Conservation (phyloP, 2,888 invertebrate genomes). For the Idaea straminata region DNA sequence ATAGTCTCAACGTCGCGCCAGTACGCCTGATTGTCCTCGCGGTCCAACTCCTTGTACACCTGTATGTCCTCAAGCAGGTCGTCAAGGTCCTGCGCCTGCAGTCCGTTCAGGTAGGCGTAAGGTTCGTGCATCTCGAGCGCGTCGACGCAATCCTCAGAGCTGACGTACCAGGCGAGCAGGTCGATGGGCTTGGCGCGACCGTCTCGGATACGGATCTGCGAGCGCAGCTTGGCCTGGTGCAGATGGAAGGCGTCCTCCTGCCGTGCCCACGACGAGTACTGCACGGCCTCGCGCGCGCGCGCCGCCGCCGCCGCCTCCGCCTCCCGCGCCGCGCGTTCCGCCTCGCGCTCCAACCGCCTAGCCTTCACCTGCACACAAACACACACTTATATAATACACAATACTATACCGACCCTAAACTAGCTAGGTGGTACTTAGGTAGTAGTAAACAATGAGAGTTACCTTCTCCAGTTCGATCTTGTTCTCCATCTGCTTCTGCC, state of each 20-base stretch:
- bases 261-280: conserved; percentile 94
- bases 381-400: too few species aligned
- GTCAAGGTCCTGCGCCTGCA: conserved; percentile 94
- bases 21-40: conserved; percentile 92
- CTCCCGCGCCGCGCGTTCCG: conserved; percentile 90
- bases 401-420: too few species aligned
- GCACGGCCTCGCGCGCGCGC: conserved; percentile 93
- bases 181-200: conserved; percentile 99
- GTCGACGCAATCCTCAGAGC: conserved; percentile 91
- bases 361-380: conserved; percentile 85
- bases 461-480: conserved; percentile 57
- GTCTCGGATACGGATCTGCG: conserved; percentile 97
- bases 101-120: conserved; percentile 95
- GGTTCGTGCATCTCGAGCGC: conserved; percentile 99
- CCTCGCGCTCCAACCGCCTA: conserved; percentile 91
- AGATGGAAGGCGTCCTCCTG: conserved; percentile 99
- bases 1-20: conserved; percentile 98
- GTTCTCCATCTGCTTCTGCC: conserved; percentile 94
- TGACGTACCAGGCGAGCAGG: conserved; percentile 96
- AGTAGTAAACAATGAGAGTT: too few species aligned
- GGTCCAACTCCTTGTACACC: conserved; percentile 95
- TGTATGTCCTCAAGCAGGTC: conserved; percentile 96
- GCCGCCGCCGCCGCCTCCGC: conserved; percentile 87
- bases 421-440: too few species aligned
- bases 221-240: conserved; percentile 95